Percentiles rank a stretch among this genome's conserved stretches.
phyloP scores from a whole-genome alignment of 2,113 vertebrate species.

The Notechis scutatus region DNA sequence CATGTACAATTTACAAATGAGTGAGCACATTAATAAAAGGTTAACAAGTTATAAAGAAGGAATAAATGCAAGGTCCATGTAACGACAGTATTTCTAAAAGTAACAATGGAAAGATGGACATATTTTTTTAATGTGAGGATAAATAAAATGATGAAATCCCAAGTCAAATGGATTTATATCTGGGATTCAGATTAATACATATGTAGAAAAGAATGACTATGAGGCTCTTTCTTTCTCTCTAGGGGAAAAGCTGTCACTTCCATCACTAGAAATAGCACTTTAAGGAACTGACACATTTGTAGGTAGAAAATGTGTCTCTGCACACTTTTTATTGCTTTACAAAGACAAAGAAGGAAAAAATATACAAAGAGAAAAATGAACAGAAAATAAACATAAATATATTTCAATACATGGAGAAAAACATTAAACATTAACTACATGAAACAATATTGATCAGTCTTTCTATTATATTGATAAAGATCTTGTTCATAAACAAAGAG shows the following conservation, averaged over 20 bases:
- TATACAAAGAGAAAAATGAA: neutral
- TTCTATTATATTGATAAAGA: neutral
- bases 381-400: neutral
- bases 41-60: neutral
- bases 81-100: slow-evolving; percentile 20
- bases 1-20: neutral
- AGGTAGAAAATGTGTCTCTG: neutral
- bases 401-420: neutral
- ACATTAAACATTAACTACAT: neutral
- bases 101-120: neutral
- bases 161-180: slow-evolving; percentile 26
- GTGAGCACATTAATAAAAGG: neutral
- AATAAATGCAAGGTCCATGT: neutral
- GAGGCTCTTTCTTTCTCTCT: slow-evolving; percentile 42
- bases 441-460: neutral
- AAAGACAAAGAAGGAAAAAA: neutral
- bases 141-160: slow-evolving; percentile 48
- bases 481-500: neutral
- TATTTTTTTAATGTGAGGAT: slow-evolving; percentile 27
- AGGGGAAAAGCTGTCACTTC: slow-evolving; percentile 56
- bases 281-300: slow-evolving; percentile 37
- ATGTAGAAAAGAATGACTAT: slow-evolving; percentile 42
- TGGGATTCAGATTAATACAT: slow-evolving; percentile 38
- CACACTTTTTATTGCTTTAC: neutral
- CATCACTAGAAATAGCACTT: slow-evolving; percentile 54